Evolutionary conservation across 2,113 vertebrate species (phyloP).

Genomic region (Cricetomys ansorgei): DNA sequence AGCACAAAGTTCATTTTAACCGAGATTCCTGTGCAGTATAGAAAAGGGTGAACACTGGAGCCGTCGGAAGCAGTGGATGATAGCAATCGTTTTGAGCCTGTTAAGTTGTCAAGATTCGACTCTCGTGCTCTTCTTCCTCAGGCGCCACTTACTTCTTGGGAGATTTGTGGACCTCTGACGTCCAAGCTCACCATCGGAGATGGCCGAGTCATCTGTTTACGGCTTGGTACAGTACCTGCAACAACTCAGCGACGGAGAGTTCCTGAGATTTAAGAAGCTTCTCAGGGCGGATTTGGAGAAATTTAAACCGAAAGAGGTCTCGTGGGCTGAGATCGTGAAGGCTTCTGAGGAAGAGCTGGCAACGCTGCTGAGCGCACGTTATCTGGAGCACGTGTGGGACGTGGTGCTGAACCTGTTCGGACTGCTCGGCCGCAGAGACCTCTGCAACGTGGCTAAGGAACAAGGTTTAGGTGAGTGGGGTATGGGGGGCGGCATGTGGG

Average conservation of each 20-base stretch:
- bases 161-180: too few species aligned
- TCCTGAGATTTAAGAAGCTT: conserved; percentile 56
- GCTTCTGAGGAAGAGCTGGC: not conserved
- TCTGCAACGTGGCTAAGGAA: not conserved
- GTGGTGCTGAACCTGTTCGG: not conserved
- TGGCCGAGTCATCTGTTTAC: not conserved
- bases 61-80: not conserved
- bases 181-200: not conserved
- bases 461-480: not conserved
- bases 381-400: not conserved
- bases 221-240: conserved; percentile 24
- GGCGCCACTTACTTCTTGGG: not conserved
- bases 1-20: not conserved
- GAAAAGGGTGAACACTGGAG: too few species aligned
- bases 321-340: not conserved
- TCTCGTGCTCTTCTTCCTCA: not conserved
- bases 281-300: not conserved
- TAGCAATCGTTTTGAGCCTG: too few species aligned
- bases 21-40: not conserved
- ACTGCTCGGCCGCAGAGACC: not conserved
- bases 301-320: not conserved
- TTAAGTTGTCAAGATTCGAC: not conserved
- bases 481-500: rapidly evolving
- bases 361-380: not conserved
- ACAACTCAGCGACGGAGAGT: conserved; percentile 43